Evolutionary conservation across 2,797 vertebrate species (phyloP), one percentile per base, ranked within the genome.

Genomic region (Pristis pectinata): DNA sequence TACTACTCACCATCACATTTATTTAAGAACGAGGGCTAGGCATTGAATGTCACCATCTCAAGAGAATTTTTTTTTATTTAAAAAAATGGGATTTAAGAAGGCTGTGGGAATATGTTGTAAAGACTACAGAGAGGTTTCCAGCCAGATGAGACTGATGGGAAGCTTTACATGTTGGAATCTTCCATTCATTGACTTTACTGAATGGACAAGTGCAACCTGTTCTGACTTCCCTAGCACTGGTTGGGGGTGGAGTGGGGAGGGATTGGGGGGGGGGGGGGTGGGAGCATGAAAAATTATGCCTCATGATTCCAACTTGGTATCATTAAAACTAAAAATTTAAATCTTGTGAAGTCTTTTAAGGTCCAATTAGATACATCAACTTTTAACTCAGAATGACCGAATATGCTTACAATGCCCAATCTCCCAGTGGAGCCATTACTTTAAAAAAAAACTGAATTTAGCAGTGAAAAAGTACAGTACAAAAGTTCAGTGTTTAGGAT

Each of bases 341-440:
- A 93, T 49, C 70, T 76, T 13, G 44, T 76, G 70, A 94, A 76
- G 3, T 44, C 30, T 49, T 30, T 74, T 44, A 72, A 49, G 30
- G 61, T 67, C 91, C 64, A n/a, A 70, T 70, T 92, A 22, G 67
- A 34, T 34, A 74, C 44, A 67, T 44, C 72, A 72, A 93, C 41
- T 53, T 53, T 93, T 56, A 34, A 94, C 30, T 53, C 3, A 6
- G 27, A 76, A n/a, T 95, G 56, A 96, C 44, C 67, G 85, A 94
- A 94, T 94, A n/a, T 56, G 27, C 96, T 96, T 97, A 95, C 96
- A 96, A 96, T 96, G 53, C 87, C 94, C 96, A 96, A 79, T 95
- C 56, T 94, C 76, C 94, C 94, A 83, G 8, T 64, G 96, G 95
- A 96, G 74, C 95, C 94, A 13, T 96, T 96, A n/a, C 83, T 67